Evolutionary conservation across 2,113 vertebrate genomes (phyloP).

Genomic region (pig (Sus scrofa)): DNA sequence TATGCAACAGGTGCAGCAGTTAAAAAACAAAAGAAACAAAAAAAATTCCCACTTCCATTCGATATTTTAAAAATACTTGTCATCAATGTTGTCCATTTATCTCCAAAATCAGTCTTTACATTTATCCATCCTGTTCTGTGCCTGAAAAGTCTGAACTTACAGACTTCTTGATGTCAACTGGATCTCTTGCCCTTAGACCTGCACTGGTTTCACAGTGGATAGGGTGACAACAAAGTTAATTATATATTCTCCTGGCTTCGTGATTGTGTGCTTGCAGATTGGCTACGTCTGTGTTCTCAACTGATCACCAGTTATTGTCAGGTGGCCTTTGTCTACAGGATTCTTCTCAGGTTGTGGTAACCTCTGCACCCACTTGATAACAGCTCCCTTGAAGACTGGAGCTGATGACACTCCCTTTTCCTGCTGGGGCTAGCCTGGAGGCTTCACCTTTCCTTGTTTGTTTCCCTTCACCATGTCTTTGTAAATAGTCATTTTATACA

Average conservation of each 20-base stretch:
- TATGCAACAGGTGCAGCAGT: too few relatives aligned
- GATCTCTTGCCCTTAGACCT: not conserved
- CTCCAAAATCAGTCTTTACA: not conserved
- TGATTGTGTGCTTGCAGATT: not conserved
- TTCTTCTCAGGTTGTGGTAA: not conserved
- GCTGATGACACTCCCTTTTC: too few relatives aligned
- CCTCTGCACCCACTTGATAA: not conserved
- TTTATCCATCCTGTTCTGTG: not conserved
- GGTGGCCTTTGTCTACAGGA: not conserved
- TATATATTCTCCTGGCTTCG: not conserved
- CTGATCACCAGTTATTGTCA: not conserved
- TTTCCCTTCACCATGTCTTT: not conserved
- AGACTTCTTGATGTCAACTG: not conserved
- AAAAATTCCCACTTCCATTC: not conserved
- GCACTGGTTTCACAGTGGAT: not conserved
- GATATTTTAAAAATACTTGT: not conserved
- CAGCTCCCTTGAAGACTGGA: not conserved
- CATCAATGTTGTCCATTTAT: not conserved
- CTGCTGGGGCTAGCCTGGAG: not conserved
- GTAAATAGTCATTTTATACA: not conserved
- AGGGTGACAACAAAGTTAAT: not conserved
- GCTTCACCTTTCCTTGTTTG: not conserved
- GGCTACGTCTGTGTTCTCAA: not conserved
- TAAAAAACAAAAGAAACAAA: too few relatives aligned
- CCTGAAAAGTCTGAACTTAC: not conserved